phyloP scores from a whole-genome alignment of 2,797 vertebrate genomes.

The Molossus alvarezi region DNA sequence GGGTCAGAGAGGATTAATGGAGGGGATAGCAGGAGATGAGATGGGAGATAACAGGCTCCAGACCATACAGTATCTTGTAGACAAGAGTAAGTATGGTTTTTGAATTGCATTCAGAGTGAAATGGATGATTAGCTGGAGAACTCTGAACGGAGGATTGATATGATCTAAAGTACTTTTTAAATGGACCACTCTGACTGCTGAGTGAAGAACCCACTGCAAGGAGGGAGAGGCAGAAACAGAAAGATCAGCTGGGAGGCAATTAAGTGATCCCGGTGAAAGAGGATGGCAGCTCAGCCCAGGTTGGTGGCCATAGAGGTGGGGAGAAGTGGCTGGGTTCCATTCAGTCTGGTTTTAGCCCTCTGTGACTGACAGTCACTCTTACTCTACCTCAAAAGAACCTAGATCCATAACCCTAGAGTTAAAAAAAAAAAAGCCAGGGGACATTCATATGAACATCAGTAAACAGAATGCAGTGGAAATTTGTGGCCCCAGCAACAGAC shows the following conservation, averaged over 20 bases:
- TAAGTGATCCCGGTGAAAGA: background rate
- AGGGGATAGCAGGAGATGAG: background rate
- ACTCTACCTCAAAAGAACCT: conserved; percentile 13
- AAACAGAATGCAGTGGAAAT: conserved; percentile 44
- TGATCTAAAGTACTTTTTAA: conserved; percentile 45
- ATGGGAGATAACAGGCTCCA: background rate
- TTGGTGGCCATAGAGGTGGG: background rate
- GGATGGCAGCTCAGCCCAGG: background rate
- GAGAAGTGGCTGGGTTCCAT: background rate
- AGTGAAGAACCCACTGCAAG: conserved; percentile 26
- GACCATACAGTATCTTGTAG: background rate
- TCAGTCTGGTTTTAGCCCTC: background rate
- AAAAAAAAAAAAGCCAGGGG: conserved; percentile 4
- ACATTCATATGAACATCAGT: background rate
- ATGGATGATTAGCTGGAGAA: background rate
- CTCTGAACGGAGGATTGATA: conserved; percentile 44
- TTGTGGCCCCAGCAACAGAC: background rate
- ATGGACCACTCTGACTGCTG: conserved; percentile 1
- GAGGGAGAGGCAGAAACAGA: background rate
- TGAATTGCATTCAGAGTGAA: conserved; percentile 27
- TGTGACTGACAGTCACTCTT: background rate
- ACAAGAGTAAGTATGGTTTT: background rate
- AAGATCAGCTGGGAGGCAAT: background rate
- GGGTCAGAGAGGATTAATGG: background rate
- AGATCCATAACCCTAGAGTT: background rate